These are phyloP conservation scores for Drosophila ustulata DNA, from an alignment of 2,888 invertebrate species.

Conservation along the genomic window DNA sequence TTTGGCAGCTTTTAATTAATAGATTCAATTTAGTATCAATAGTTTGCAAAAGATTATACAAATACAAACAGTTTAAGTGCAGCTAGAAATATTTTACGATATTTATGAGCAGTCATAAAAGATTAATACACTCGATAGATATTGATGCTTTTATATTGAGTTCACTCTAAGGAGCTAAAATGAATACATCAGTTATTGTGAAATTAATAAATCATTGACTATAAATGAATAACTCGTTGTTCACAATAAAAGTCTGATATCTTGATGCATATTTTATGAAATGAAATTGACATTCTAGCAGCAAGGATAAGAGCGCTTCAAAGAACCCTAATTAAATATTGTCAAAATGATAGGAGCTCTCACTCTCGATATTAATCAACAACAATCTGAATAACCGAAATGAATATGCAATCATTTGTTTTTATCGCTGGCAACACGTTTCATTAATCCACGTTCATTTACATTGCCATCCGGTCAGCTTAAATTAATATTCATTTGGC, in stretches of 20 bases:
- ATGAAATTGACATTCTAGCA: neutral
- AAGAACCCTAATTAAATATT: neutral
- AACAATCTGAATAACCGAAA: slow-evolving; percentile 3
- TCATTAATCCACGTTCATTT: slow-evolving; percentile 35
- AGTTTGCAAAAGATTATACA: neutral
- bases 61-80: neutral
- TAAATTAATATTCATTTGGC: slow-evolving; percentile 50
- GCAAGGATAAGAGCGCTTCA: too few relatives aligned
- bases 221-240: neutral
- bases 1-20: slow-evolving; percentile 24
- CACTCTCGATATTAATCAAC: neutral
- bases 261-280: neutral
- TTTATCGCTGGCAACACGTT: slow-evolving; percentile 27
- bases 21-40: slow-evolving; percentile 4
- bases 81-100: neutral
- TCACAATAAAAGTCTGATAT: neutral
- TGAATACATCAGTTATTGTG: neutral
- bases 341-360: neutral
- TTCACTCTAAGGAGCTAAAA: neutral
- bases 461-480: slow-evolving; percentile 23
- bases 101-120: neutral
- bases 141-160: neutral
- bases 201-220: neutral
- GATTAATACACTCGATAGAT: neutral
- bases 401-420: slow-evolving; percentile 31